Evolutionary conservation across 2,888 invertebrate species (phyloP).

Genomic region (Tetranychus truncatus): DNA sequence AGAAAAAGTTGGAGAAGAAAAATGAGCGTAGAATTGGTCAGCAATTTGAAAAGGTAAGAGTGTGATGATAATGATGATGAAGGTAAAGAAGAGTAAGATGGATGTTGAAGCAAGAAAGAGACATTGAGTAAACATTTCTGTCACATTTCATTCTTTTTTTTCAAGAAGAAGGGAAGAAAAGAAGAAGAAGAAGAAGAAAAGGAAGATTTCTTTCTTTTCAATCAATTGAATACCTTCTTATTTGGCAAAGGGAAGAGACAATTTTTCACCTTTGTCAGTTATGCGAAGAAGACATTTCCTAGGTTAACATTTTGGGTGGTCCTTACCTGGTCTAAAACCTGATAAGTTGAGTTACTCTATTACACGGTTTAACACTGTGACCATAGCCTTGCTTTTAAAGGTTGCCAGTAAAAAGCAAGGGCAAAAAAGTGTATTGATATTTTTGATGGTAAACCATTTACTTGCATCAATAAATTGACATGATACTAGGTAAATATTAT

Average conservation of each 20-base stretch:
- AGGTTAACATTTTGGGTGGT: background rate
- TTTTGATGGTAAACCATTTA: background rate
- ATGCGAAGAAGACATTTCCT: background rate
- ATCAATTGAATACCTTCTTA: background rate
- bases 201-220: background rate
- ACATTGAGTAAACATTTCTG: background rate
- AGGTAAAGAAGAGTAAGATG: too few relatives aligned
- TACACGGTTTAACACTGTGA: background rate
- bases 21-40: too few relatives aligned
- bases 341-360: background rate
- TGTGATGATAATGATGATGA: too few relatives aligned
- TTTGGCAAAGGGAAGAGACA: background rate
- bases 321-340: background rate
- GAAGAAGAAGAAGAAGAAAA: background rate
- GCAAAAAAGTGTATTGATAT: background rate
- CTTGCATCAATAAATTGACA: background rate
- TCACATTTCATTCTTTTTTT: background rate
- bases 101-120: background rate
- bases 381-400: background rate
- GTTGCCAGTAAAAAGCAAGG: background rate
- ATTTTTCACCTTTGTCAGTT: background rate
- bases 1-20: too few relatives aligned
- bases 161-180: background rate
- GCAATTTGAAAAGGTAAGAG: too few relatives aligned
- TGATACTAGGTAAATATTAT: background rate